Percentiles rank a stretch among this genome's conserved stretches.
These are phyloP conservation scores for Phallusia fumigata DNA, from an alignment of 23 tunicate genomes.

Conservation along the genomic window DNA sequence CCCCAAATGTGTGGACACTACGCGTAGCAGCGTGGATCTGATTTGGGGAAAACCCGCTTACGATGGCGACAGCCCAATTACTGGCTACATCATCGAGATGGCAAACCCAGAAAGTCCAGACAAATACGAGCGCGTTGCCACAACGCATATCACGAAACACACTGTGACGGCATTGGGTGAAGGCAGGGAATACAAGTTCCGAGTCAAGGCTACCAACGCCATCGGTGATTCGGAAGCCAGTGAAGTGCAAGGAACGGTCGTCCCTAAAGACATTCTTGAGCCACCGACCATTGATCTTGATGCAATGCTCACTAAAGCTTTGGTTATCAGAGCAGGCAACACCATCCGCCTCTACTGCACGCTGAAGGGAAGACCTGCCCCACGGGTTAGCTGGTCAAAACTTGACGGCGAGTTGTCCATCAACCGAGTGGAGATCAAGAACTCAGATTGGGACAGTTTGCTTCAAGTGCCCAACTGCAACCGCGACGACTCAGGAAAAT, in stretches of 20 bases:
- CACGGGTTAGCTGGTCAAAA: conserved; percentile 81
- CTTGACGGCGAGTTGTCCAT: conserved; percentile 58
- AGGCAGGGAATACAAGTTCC: conserved; percentile 69
- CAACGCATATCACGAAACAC: conserved; percentile 46
- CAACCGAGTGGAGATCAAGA: conserved; percentile 79
- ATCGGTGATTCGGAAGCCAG: conserved; percentile 82
- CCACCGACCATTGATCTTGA: conserved; percentile 67
- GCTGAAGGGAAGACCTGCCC: conserved; percentile 84
- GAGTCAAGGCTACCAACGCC: conserved; percentile 76
- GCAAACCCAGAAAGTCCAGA: conserved; percentile 72
- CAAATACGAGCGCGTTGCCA: conserved; percentile 60
- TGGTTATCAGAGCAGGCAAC: conserved; percentile 70
- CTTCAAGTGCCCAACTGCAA: conserved; percentile 76
- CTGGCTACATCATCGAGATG: conserved; percentile 80
- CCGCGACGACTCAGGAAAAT: conserved; percentile 89
- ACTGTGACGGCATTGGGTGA: conserved; percentile 53
- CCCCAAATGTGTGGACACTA: conserved; percentile 78
- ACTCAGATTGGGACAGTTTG: conserved; percentile 73
- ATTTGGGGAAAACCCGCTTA: conserved; percentile 90
- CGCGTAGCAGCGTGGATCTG: conserved; percentile 57
- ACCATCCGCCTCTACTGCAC: conserved; percentile 61
- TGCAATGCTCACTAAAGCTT: conserved; percentile 44
- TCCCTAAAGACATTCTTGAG: conserved; percentile 62
- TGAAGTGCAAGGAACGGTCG: conserved; percentile 51
- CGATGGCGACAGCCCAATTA: conserved; percentile 92